Evolutionary conservation across 2,888 invertebrate genomes (phyloP).

Genomic region (Lissonota sp.): DNA sequence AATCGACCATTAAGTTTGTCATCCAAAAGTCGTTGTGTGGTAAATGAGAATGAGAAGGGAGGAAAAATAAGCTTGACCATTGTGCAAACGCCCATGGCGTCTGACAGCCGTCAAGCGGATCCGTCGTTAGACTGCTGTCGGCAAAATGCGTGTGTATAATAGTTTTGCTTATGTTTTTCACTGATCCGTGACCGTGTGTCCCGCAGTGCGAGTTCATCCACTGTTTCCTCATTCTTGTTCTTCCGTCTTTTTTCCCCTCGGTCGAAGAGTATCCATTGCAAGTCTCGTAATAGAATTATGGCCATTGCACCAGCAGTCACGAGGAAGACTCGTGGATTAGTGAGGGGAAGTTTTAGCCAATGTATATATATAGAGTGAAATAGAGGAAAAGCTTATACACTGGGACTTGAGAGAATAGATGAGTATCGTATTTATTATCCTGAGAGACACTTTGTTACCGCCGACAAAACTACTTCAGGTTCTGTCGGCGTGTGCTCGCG

Average conservation of each 20-base stretch:
- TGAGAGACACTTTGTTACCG: slow-evolving; percentile 27
- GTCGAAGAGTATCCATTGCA: slow-evolving; percentile 53
- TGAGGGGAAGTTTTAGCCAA: slow-evolving; percentile 8
- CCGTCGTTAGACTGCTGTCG: slow-evolving; percentile 57
- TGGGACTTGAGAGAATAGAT: slow-evolving; percentile 14
- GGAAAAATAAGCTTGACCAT: slow-evolving; percentile 16
- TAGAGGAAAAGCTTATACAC: neutral
- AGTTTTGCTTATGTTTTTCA: slow-evolving; percentile 20
- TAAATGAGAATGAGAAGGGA: neutral
- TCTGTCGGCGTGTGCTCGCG: slow-evolving; percentile 39
- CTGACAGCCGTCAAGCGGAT: slow-evolving; percentile 64
- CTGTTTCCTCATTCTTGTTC: slow-evolving; percentile 19
- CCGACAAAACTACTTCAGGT: slow-evolving; percentile 39
- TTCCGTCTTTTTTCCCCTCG: neutral
- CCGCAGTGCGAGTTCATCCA: slow-evolving; percentile 50
- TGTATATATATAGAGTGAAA: neutral
- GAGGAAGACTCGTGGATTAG: slow-evolving; percentile 57
- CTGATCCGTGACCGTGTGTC: slow-evolving; percentile 54
- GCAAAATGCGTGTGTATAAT: neutral
- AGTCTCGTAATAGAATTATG: slow-evolving; percentile 59
- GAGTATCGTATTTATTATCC: slow-evolving; percentile 32
- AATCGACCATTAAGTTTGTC: slow-evolving; percentile 19
- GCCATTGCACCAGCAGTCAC: slow-evolving; percentile 63
- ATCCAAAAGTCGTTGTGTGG: neutral
- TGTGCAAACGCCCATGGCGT: slow-evolving; percentile 56